Evolutionary conservation across 2,113 vertebrate species (phyloP).

Genomic region (Eidolon helvum): DNA sequence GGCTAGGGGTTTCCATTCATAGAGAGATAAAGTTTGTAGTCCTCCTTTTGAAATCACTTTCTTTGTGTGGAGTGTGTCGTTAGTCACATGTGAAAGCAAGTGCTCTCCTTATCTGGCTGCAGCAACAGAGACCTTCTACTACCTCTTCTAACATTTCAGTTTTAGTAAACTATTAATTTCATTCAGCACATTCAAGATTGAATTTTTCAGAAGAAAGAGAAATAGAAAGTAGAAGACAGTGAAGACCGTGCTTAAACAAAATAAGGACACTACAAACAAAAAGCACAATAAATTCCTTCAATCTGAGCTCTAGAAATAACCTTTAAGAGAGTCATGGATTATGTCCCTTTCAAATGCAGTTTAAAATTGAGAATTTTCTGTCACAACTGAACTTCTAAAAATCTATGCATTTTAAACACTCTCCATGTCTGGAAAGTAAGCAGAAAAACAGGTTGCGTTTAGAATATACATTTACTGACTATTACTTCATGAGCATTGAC

Average conservation of each 20-base stretch:
- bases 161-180: constrained; percentile 11
- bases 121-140: background rate
- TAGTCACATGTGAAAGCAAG: background rate
- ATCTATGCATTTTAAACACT: background rate
- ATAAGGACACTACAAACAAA: background rate
- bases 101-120: background rate
- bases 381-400: background rate
- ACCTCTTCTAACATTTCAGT: background rate
- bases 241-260: background rate
- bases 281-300: background rate
- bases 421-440: background rate
- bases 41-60: background rate
- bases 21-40: background rate
- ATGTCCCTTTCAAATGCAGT: background rate
- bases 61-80: background rate
- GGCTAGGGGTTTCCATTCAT: background rate
- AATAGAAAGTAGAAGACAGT: background rate
- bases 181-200: background rate
- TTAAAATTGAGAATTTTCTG: constrained; percentile 27
- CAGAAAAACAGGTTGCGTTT: background rate
- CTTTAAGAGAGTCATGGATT: background rate
- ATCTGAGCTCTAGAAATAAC: background rate
- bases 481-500: background rate
- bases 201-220: constrained; percentile 5
- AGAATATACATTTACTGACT: background rate